Conservation (phyloP, 2,797 vertebrate species). For the Orestias chungarensis region DNA sequence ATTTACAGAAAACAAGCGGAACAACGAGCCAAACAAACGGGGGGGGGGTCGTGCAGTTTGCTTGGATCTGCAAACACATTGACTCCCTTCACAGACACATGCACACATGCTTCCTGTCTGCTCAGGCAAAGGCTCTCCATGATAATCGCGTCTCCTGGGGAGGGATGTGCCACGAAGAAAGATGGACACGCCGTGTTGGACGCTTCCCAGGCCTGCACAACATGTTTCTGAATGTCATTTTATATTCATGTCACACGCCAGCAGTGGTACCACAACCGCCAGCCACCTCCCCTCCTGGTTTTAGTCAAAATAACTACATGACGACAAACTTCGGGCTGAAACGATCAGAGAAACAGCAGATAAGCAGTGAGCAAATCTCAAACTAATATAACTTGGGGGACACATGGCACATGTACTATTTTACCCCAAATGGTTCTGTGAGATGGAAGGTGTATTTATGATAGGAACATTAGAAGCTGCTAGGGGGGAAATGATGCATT, state of each 20-base stretch:
- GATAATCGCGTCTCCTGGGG: constrained; percentile 47
- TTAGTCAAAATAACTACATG: constrained; percentile 31
- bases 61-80: constrained; percentile 31
- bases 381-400: constrained; percentile 25
- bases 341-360: background rate
- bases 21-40: constrained; percentile 43
- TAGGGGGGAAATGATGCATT: constrained; percentile 66
- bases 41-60: constrained; percentile 33
- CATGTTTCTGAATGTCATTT: constrained; percentile 34
- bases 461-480: constrained; percentile 29
- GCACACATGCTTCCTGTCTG: constrained; percentile 18
- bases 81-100: constrained; percentile 16
- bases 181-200: constrained; percentile 47
- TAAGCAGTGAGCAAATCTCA: constrained; percentile 6
- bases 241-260: constrained; percentile 52
- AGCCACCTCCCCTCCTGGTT: constrained; percentile 24
- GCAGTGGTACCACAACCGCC: constrained; percentile 22
- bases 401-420: constrained; percentile 18
- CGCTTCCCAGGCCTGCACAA: constrained; percentile 34
- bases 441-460: constrained; percentile 51
- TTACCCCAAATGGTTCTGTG: constrained; percentile 7
- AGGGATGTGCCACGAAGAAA: constrained; percentile 29
- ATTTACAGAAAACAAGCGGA: constrained; percentile 40
- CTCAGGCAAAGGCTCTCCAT: constrained; percentile 37
- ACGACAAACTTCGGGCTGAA: background rate